These are phyloP conservation scores for Podarcis raffonei DNA, from an alignment of 2,113 vertebrate species.

Conservation along the genomic window DNA sequence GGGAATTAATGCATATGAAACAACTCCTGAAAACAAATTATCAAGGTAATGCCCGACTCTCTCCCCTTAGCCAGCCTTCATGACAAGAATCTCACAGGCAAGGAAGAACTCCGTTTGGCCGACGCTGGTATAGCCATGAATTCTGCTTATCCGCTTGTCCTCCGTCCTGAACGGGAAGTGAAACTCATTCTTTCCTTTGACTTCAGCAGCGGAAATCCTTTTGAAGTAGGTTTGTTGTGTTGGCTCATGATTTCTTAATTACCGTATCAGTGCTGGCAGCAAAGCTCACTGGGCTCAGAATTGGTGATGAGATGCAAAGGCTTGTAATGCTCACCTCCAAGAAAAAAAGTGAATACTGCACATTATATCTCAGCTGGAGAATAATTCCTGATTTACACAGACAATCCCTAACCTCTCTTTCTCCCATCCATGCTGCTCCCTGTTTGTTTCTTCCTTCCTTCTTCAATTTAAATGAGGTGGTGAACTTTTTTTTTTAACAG, in stretches of 20 bases:
- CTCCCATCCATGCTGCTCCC: no score
- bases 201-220: conserved; percentile 65
- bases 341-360: no score
- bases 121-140: conserved; percentile 69
- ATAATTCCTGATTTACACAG: no score
- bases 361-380: no score
- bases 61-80: conserved; percentile 1
- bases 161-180: conserved; percentile 30
- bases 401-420: no score
- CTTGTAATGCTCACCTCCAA: no score
- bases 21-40: not conserved
- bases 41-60: no score
- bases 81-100: not conserved
- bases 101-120: conserved; percentile 27
- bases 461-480: no score
- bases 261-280: no score
- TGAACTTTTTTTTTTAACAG: no score
- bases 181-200: conserved; percentile 73
- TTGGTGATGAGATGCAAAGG: not conserved
- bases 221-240: conserved; percentile 58
- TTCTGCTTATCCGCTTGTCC: conserved; percentile 61
- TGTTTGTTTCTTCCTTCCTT: no score
- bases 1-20: not conserved
- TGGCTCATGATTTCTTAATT: no score
- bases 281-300: not conserved